Base-by-base conservation (phyloP, 92 coral and sea anemone genomes). In the Virgularia gustaviana region DNA sequence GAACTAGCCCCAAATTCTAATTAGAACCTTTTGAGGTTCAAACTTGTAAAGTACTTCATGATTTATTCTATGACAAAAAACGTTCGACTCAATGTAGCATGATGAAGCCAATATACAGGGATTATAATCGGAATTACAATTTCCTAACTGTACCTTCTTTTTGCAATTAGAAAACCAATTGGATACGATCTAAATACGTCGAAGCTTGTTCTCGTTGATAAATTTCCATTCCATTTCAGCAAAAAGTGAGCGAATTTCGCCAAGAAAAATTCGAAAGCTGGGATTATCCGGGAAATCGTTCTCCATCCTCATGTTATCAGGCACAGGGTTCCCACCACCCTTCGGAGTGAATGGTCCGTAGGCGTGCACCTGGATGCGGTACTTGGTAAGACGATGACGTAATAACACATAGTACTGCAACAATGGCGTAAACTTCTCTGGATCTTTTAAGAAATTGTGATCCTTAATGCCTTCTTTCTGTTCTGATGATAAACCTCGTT, bases 291-390 rank as follows among this genome's bases (percentile, higher is more conserved):
- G 83, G 64, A 88, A 90, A 79, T 90, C 97, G 59, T 84, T 77
- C 16, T 65, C 65, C 97, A 90, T 88, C 49, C 88, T 64, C 23
- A 8, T 28, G 19, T 79, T 22, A 41, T 90, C 90, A 6, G 24
- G 15, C 4, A 52, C 34, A 47, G 44, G 84, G 10, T 11, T 0
- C 2, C 65, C 80, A 42, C 80, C 81, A 18, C 55, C 30, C 1
- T 56, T 18, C 6, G 85, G 79, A 37, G 95, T 80, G 38, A 88
- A 90, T 33, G 97, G 97, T 3, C 97, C 97, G 75, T 88, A 90
- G 20, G 95, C 97, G 34, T 80, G 72, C 9, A 90, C 90, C 42
- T 90, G 97, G 16, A 90, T 74, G 24, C 67, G 67, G 28, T 90
- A 90, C 62, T 88, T 87, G 36, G 95, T 77, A 13, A 90, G 83